Conservation (phyloP, 2,797 vertebrate genomes). For the Gallinago nigripennis region DNA sequence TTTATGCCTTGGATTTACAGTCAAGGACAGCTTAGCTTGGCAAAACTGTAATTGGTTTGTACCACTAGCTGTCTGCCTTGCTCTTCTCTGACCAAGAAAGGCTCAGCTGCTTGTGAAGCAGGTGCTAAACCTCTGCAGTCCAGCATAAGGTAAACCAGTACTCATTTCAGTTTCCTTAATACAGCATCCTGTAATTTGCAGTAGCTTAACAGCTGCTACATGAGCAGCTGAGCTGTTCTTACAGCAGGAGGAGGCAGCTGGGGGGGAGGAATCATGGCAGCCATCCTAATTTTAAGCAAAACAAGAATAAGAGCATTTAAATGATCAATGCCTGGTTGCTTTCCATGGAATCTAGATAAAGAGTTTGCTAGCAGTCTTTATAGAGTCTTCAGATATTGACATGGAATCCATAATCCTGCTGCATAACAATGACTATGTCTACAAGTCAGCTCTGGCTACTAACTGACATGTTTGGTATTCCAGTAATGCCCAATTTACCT, state of each 20-base stretch:
- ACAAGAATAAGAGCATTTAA: neutral
- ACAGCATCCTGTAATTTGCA: neutral
- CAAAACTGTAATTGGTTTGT: neutral
- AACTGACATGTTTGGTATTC: neutral
- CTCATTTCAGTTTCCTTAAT: neutral
- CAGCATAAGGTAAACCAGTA: neutral
- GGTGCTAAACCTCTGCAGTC: slow-evolving; percentile 14
- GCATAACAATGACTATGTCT: neutral
- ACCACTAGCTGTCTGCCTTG: neutral
- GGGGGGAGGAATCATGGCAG: neutral
- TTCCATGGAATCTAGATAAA: neutral
- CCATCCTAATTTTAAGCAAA: slow-evolving; percentile 11
- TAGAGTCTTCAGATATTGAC: neutral
- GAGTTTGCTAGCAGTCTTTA: neutral
- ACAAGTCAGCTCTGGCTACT: neutral
- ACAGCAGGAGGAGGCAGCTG: slow-evolving; percentile 18
- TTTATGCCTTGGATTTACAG: neutral
- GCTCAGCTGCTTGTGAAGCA: neutral
- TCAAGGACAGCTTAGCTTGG: neutral
- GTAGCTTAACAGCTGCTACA: neutral
- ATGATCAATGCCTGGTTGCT: neutral
- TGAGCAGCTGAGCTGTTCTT: slow-evolving; percentile 42
- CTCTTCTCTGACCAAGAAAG: neutral
- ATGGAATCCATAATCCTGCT: neutral
- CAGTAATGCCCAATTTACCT: neutral